phyloP scores from a whole-genome alignment of 2,113 vertebrate genomes.

The Pelecanus crispus region DNA sequence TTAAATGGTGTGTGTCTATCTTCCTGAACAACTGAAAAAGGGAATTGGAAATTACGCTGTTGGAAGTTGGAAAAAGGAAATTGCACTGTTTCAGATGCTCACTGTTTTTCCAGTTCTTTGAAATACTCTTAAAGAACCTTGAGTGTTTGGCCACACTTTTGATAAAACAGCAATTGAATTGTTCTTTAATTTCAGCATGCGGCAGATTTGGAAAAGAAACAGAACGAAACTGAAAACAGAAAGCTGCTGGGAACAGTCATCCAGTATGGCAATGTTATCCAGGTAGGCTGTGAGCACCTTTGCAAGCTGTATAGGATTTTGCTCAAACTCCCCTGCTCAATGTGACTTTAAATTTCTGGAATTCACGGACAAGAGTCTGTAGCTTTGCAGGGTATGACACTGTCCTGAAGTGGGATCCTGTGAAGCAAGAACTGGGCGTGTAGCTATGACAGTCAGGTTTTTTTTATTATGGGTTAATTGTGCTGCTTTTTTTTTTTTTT shows the following conservation, averaged over 20 bases:
- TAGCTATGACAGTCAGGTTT: fast-evolving
- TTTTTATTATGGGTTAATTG: background rate
- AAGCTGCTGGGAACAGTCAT: constrained; percentile 94
- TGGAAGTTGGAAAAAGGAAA: background rate
- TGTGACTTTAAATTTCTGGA: background rate
- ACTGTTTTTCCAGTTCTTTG: background rate
- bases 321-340: background rate
- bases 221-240: constrained; percentile 97
- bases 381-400: background rate
- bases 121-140: background rate
- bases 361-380: background rate
- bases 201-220: constrained; percentile 97
- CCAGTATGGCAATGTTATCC: constrained; percentile 96
- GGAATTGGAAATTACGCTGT: background rate
- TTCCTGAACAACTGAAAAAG: background rate
- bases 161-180: background rate
- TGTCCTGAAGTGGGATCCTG: background rate
- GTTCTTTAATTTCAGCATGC: constrained; percentile 81
- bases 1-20: background rate
- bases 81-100: background rate
- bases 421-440: background rate
- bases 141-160: background rate
- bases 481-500: background rate
- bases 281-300: constrained; percentile 69
- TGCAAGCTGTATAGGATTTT: background rate